Evolutionary conservation across 2,113 vertebrate species (phyloP).

Genomic region (Isurus oxyrinchus): DNA sequence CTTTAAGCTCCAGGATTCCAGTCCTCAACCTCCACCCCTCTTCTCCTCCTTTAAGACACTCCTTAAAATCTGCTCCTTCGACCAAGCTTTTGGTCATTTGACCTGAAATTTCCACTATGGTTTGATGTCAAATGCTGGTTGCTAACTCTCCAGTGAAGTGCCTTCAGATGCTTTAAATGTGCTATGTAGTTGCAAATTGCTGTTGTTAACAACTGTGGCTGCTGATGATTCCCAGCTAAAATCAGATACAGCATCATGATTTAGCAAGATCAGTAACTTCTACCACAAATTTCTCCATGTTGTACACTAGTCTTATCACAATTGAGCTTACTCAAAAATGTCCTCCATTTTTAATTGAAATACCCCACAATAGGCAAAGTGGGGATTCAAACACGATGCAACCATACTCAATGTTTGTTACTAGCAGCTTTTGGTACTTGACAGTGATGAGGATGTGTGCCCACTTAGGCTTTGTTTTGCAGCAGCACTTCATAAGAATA

Average conservation of each 20-base stretch:
- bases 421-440: neutral
- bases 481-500: neutral
- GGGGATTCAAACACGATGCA: neutral
- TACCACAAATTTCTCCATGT: neutral
- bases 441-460: neutral
- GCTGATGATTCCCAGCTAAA: neutral
- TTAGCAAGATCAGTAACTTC: neutral
- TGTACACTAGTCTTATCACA: neutral
- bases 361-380: neutral
- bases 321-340: neutral
- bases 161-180: too few species aligned
- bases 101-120: too few species aligned
- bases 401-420: neutral
- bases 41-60: too few species aligned
- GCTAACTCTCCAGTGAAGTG: too few species aligned
- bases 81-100: too few species aligned
- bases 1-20: too few species aligned
- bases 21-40: too few species aligned
- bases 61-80: too few species aligned
- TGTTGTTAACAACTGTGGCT: neutral
- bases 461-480: neutral
- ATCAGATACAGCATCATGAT: neutral
- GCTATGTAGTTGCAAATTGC: too few species aligned
- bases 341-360: neutral
- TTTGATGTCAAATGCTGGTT: too few species aligned